phyloP scores from a whole-genome alignment of 1,140 invertebrate species.

The Pinna nobilis region DNA sequence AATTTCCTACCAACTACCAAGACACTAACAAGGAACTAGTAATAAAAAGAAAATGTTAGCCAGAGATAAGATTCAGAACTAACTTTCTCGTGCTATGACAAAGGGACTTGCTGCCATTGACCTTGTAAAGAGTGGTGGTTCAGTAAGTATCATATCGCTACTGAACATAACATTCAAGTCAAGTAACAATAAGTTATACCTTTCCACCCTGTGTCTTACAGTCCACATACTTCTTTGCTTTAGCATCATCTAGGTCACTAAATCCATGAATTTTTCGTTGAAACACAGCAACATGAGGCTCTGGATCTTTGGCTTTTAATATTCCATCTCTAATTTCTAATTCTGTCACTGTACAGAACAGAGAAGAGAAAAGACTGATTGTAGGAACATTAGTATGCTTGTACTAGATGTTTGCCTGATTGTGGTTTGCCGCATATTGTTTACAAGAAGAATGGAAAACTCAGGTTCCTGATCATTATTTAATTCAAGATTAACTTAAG shows the following conservation, averaged over 20 bases:
- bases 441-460: not conserved
- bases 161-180: not conserved
- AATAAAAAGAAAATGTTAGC: too few relatives aligned
- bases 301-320: constrained; percentile 23
- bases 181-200: not conserved
- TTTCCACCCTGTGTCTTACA: not conserved
- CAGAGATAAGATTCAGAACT: too few relatives aligned
- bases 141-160: too few relatives aligned
- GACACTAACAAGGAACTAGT: too few relatives aligned
- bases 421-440: not conserved
- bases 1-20: too few relatives aligned
- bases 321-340: constrained; percentile 45
- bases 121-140: too few relatives aligned
- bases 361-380: not conserved
- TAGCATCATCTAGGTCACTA: constrained; percentile 1
- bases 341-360: constrained; percentile 41
- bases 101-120: too few relatives aligned
- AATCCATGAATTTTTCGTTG: constrained; percentile 19
- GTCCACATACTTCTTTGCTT: constrained; percentile 7
- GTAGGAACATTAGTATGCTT: too few relatives aligned
- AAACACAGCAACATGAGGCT: constrained; percentile 23
- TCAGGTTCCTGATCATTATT: too few relatives aligned
- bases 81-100: too few relatives aligned
- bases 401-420: too few relatives aligned
- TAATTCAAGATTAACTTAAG: too few relatives aligned